A percentile compares a stretch with the other conserved stretches of the same genome.
phyloP scores from a whole-genome alignment of 2,797 vertebrate species.

The Novumbra hubbsi region DNA sequence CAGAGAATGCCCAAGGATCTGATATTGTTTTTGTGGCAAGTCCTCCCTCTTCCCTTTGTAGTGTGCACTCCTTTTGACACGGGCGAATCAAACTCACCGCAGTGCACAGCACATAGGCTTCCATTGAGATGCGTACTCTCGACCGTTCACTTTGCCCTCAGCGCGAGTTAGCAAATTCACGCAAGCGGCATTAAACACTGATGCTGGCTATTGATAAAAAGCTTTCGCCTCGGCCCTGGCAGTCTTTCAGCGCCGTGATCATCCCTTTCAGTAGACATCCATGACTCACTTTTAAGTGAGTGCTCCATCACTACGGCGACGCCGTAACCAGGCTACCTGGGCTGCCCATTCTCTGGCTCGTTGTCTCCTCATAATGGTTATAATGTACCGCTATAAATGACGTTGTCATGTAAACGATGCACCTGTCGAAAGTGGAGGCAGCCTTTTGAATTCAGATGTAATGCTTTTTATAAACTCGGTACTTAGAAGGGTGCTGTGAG shows the following conservation, averaged over 20 bases:
- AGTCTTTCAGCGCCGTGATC: background rate
- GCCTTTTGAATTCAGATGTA: background rate
- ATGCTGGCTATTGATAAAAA: background rate
- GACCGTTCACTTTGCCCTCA: background rate
- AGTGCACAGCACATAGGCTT: no score
- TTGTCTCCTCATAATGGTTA: background rate
- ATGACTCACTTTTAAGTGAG: conserved; percentile 1
- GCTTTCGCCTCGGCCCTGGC: background rate
- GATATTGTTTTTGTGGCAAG: no score
- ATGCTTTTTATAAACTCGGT: background rate
- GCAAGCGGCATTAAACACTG: background rate
- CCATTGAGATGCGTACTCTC: no score
- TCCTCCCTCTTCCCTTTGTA: no score
- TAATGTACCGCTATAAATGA: background rate
- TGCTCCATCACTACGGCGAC: background rate
- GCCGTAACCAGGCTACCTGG: background rate
- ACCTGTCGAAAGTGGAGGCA: background rate
- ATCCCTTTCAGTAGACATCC: background rate
- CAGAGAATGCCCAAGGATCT: no score
- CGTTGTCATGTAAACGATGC: background rate
- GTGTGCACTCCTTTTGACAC: no score
- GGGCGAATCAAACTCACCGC: no score
- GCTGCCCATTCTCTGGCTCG: background rate
- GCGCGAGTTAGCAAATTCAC: background rate
- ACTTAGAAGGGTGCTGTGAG: background rate